phyloP scores from a whole-genome alignment of 2,113 vertebrate species.

The Channa argus region DNA sequence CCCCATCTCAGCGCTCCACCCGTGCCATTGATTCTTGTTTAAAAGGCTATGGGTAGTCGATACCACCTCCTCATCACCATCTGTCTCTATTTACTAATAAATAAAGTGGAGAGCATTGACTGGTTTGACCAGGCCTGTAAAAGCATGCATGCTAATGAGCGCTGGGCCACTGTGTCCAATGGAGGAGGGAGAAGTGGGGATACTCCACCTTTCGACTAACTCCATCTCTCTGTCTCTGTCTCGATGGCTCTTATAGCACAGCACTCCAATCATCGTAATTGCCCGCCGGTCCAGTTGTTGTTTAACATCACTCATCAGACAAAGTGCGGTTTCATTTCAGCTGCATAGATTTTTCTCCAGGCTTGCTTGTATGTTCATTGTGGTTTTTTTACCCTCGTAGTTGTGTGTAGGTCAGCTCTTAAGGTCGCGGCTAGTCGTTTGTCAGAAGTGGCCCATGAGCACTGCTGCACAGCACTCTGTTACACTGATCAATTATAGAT shows the following conservation, averaged over 20 bases:
- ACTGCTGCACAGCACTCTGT: conserved; percentile 63
- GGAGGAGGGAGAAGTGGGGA: conserved; percentile 59
- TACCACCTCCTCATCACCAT: conserved; percentile 87
- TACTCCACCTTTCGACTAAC: conserved; percentile 51
- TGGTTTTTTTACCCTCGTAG: conserved; percentile 5
- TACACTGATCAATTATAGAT: conserved; percentile 79
- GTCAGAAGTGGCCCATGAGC: conserved; percentile 72
- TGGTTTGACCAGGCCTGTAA: conserved; percentile 90
- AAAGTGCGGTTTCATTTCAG: conserved; percentile 72
- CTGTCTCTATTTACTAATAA: conserved; percentile 98
- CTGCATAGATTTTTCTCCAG: conserved; percentile 74
- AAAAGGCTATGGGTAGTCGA: conserved; percentile 92
- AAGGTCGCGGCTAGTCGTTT: conserved; percentile 81
- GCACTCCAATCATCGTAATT: conserved; percentile 84
- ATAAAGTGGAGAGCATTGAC: conserved; percentile 96
- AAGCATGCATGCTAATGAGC: conserved; percentile 95
- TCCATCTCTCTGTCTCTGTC: conserved; percentile 57
- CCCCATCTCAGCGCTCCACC: conserved; percentile 86
- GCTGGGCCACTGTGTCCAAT: conserved; percentile 83
- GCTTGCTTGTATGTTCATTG: conserved; percentile 48
- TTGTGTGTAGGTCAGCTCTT: conserved; percentile 79
- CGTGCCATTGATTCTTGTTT: conserved; percentile 87
- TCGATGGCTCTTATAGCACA: conserved; percentile 53
- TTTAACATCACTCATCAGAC: conserved; percentile 81
- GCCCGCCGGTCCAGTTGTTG: conserved; percentile 77